These are phyloP conservation scores for Rhimphoctona megacephalus DNA, from an alignment of 2,888 invertebrate species.

Conservation along the genomic window DNA sequence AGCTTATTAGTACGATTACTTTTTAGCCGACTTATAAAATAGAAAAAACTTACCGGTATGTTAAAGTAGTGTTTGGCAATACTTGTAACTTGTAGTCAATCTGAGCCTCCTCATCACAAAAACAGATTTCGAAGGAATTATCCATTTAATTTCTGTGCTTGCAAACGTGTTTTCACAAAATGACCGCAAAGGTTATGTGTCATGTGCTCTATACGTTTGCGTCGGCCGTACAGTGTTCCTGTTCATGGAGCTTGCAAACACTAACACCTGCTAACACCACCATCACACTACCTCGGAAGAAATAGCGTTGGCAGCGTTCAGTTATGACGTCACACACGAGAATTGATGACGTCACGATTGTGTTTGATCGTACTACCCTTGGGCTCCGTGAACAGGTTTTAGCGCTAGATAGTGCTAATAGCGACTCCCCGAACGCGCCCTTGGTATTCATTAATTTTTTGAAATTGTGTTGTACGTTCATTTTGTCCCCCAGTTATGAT, in stretches of 20 bases:
- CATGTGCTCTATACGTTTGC: too few species aligned
- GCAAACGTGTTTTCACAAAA: too few species aligned
- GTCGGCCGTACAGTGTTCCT: not conserved
- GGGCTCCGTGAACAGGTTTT: too few species aligned
- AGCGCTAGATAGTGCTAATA: too few species aligned
- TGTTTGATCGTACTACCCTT: conserved; percentile 17
- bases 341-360: conserved; percentile 35
- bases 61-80: conserved; percentile 9
- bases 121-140: conserved; percentile 18
- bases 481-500: too few species aligned
- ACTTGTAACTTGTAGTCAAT: conserved; percentile 7
- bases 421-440: too few species aligned
- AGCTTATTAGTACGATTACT: not conserved
- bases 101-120: not conserved
- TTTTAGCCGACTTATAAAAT: not conserved
- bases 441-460: too few species aligned
- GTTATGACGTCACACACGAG: conserved; percentile 15
- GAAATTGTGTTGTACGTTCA: too few species aligned
- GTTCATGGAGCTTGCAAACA: conserved; percentile 15
- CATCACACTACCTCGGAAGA: conserved; percentile 35
- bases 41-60: conserved; percentile 11
- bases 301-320: conserved; percentile 6
- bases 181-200: too few species aligned
- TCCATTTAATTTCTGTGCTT: conserved; percentile 16
- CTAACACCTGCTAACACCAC: conserved; percentile 12